Base-by-base conservation (phyloP, 2,888 invertebrate species). In the Trachelus troglodyta region DNA sequence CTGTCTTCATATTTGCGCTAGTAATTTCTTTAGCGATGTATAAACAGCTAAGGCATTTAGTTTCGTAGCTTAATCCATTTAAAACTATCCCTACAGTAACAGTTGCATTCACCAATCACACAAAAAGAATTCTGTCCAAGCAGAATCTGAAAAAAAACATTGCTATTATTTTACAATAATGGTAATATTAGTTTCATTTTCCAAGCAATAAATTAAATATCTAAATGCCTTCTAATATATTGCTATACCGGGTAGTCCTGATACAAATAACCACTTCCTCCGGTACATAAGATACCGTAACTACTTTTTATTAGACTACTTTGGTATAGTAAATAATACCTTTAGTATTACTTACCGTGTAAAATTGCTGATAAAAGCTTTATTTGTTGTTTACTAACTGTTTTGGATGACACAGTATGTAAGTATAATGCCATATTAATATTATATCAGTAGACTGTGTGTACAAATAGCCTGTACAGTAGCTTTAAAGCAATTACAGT, bases 381-480 rank as follows among this genome's bases (percentile, higher is more conserved):
- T 79, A 77, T 79, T 76, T 78, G 77, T 77, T 76, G 73, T 79
- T 76, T 79, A 78, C 81, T 81, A 82, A 85, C 82, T 81, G 77
- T 82, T 79, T 79, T 86, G 90, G 90, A 90, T 79, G 79, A 76
- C 83, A 76, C 84, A 91, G 91, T 88, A 90, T 88, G 91, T 91
- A 86, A 91, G 91, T 91, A 90, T 85, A 77, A 77, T 30, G 69
- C 23, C 23, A 56, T 23, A 56, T 56, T 56, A 56, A 56, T 56
- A 56, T 56, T 23, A 56, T 23, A 56, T 56, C 56, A 23, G 56
- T 56, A 56, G 56, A 56, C 23, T 56, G 9, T 69, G 56, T 76
- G 40, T 69, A 71, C 56, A 75, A 79, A 69, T 35, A 35, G 40
- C 79, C 34, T 73, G 75, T 33, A 71, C 31, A 71, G 33, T 71